phyloP scores from a whole-genome alignment of 2,113 vertebrate genomes.

The Saguinus imperator region DNA sequence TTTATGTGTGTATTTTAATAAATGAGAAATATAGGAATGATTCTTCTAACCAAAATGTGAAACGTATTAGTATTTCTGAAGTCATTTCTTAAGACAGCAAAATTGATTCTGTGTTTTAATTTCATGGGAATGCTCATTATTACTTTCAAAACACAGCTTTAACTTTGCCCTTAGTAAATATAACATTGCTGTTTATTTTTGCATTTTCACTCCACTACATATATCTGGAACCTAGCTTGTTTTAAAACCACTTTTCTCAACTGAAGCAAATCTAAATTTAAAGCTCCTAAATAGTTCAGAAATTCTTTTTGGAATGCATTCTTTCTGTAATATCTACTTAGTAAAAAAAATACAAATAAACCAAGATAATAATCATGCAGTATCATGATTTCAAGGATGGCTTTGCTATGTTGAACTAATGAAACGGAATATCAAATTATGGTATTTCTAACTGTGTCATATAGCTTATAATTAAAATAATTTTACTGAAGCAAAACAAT shows the following conservation, averaged over 20 bases:
- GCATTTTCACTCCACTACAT: constrained; percentile 4
- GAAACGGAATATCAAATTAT: constrained; percentile 48
- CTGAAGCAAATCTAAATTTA: constrained; percentile 52
- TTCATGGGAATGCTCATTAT: constrained; percentile 32
- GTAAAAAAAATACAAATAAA: constrained; percentile 37
- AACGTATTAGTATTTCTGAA: constrained; percentile 30
- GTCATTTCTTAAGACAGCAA: constrained; percentile 46
- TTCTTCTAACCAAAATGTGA: constrained; percentile 9
- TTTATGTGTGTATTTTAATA: neutral
- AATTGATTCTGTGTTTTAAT: constrained; percentile 25
- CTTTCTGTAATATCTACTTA: neutral
- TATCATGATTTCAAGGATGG: constrained; percentile 14
- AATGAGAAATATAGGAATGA: neutral
- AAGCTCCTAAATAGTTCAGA: constrained; percentile 13
- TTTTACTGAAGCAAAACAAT: constrained; percentile 8
- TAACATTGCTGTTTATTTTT: neutral
- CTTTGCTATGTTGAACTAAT: constrained; percentile 19
- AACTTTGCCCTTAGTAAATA: constrained; percentile 17
- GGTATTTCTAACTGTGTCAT: constrained; percentile 5
- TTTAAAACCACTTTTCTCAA: neutral
- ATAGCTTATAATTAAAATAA: constrained; percentile 41
- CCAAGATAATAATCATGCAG: constrained; percentile 19
- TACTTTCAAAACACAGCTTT: constrained; percentile 40
- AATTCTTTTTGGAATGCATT: constrained; percentile 24
- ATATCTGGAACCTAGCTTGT: constrained; percentile 32